Evolutionary conservation across 2,797 vertebrate species (phyloP).

Genomic region (Falco rusticolus): DNA sequence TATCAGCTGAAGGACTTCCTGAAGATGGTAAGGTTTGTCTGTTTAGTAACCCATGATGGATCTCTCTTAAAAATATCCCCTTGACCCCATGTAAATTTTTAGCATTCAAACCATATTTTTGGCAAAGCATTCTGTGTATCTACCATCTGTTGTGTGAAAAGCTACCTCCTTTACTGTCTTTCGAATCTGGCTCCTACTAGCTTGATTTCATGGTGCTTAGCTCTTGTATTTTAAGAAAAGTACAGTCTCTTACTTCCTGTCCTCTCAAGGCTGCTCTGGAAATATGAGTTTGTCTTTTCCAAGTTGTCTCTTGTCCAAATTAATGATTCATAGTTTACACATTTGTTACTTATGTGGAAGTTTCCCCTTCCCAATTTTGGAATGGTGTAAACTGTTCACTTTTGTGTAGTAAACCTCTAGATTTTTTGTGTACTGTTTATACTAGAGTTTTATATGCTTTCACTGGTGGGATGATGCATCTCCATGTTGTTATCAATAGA

Average conservation of each 20-base stretch:
- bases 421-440: not conserved
- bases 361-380: not conserved
- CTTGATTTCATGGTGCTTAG: not conserved
- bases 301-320: slow-evolving; percentile 17
- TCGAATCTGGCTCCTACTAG: not conserved
- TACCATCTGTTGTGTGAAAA: slow-evolving; percentile 59
- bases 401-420: not conserved
- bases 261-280: not conserved
- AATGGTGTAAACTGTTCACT: not conserved
- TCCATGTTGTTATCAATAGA: not conserved
- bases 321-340: slow-evolving; percentile 3
- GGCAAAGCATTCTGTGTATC: not conserved
- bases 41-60: not conserved
- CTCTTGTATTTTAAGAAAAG: not conserved
- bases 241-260: not conserved
- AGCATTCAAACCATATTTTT: not conserved
- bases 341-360: not conserved
- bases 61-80: not conserved
- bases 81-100: not conserved
- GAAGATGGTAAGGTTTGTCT: not conserved
- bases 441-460: not conserved
- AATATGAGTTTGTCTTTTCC: not conserved
- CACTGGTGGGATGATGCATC: not conserved
- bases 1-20: not conserved
- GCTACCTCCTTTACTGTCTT: not conserved